Evolutionary conservation across 2,797 vertebrate species (phyloP).

Genomic region (Sebastes cheni): DNA sequence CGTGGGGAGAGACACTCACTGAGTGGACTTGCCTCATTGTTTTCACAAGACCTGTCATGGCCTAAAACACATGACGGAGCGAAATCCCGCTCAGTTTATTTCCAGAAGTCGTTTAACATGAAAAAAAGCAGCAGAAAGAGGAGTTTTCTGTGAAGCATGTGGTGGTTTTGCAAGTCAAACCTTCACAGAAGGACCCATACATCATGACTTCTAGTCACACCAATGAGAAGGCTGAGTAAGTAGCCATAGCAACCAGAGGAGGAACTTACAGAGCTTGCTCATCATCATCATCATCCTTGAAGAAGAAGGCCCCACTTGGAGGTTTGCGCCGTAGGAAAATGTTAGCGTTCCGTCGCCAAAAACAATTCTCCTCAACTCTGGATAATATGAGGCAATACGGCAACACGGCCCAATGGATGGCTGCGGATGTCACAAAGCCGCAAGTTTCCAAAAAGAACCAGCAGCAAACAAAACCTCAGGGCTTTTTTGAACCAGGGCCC

Average conservation of each 20-base stretch:
- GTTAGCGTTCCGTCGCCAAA: slow-evolving; percentile 81
- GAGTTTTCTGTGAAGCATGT: slow-evolving; percentile 26
- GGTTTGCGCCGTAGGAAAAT: slow-evolving; percentile 79
- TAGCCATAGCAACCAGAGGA: slow-evolving; percentile 47
- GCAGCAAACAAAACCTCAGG: slow-evolving; percentile 83
- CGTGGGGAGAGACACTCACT: slow-evolving; percentile 55
- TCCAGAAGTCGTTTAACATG: slow-evolving; percentile 54
- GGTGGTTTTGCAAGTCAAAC: slow-evolving; percentile 34
- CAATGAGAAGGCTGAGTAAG: slow-evolving; percentile 23
- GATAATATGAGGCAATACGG: slow-evolving; percentile 86
- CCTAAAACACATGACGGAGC: slow-evolving; percentile 60
- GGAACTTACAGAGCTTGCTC: slow-evolving; percentile 47
- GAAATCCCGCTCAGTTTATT: slow-evolving; percentile 57
- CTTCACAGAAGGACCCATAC: slow-evolving; percentile 29
- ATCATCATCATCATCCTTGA: slow-evolving; percentile 65
- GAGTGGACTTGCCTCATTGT: slow-evolving; percentile 56
- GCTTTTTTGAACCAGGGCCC: slow-evolving; percentile 77
- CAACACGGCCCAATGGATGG: slow-evolving; percentile 80
- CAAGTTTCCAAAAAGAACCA: slow-evolving; percentile 88
- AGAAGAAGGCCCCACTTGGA: slow-evolving; percentile 76
- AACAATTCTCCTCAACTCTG: slow-evolving; percentile 83
- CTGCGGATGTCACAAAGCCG: slow-evolving; percentile 84
- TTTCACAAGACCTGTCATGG: slow-evolving; percentile 65
- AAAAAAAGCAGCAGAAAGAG: slow-evolving; percentile 40
- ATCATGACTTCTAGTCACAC: slow-evolving; percentile 35